phyloP scores from a whole-genome alignment of 92 coral and sea anemone genomes.

The Siderastrea siderea region DNA sequence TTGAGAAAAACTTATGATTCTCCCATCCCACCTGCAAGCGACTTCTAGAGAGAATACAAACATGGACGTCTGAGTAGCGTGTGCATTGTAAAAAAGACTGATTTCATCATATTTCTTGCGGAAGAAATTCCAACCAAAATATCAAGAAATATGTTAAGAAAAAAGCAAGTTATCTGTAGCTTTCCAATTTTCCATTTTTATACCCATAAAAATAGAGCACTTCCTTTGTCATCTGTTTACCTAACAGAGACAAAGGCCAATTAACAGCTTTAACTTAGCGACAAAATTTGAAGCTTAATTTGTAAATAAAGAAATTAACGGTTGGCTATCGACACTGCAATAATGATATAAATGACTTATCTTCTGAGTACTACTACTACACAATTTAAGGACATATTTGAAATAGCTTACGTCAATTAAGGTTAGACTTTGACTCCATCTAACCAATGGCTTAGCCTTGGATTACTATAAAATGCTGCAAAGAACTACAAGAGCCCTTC shows the following conservation, averaged over 20 bases:
- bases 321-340: neutral
- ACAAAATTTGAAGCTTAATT: neutral
- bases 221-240: neutral
- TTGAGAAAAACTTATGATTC: too few species aligned
- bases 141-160: neutral
- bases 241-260: neutral
- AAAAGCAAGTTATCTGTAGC: neutral
- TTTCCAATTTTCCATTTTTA: neutral
- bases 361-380: neutral
- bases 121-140: neutral
- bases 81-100: neutral
- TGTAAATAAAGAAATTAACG: neutral
- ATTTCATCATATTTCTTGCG: neutral
- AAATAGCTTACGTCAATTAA: slow-evolving; percentile 15
- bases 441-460: slow-evolving; percentile 21
- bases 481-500: neutral
- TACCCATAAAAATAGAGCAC: neutral
- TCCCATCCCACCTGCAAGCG: neutral
- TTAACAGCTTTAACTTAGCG: neutral
- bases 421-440: slow-evolving; percentile 16
- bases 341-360: slow-evolving; percentile 7
- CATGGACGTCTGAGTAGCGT: neutral
- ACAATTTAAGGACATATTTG: neutral
- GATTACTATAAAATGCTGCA: neutral
- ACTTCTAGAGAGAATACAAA: neutral